Base-by-base conservation (phyloP, 1,140 invertebrate species). In the Ostrea edulis region DNA sequence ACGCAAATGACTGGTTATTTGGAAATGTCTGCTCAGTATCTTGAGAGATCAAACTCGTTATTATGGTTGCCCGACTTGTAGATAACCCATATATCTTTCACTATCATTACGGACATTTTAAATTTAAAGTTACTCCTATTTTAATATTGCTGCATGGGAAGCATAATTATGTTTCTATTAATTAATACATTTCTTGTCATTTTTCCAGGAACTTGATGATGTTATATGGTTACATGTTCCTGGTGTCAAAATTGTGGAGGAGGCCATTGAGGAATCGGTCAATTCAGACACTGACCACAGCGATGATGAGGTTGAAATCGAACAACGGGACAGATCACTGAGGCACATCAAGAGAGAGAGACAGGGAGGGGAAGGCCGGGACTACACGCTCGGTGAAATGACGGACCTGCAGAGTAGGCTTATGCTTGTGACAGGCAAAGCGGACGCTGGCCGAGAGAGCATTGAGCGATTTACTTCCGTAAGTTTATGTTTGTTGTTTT, bases 391-490 rank as follows among this genome's bases (percentile, higher is more conserved):
- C 53, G 52, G 87, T 22, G 85, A 92, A 71, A 85, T 92, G 52
- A 87, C 62, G 35, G 89, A 92, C 35, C 62, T 92, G 9, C 92
- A 92, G 84, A 91, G 91, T 55, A 89, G 90, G 81, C 65, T 92
- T 29, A 90, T 92, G 88, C 83, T 92, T 65, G 91, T 92, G n/a
- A 89, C 91, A 84, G 91, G 91, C n/a, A 90, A 89, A 87, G 88
- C 88, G 62, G 86, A 89, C 25, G 65, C 85, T 9, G 87, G 84
- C 51, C 89, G 91, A 51, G 82, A 89, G 25, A 87, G 89, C 29
- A 88, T 92, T 44, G 87, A 89, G 51, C 86, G 54, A 62, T 92
- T 91, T 86, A 88, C 86, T 20, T 77, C 87, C 77, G 92, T 92
- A 85, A 85, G 53, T 82, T 51, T 58, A 35, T 82, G 51, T 52